A percentile compares a stretch with the other conserved stretches of the same genome.
Conservation (phyloP, 1,140 invertebrate genomes). For the silkworm (Bombyx mori) region DNA sequence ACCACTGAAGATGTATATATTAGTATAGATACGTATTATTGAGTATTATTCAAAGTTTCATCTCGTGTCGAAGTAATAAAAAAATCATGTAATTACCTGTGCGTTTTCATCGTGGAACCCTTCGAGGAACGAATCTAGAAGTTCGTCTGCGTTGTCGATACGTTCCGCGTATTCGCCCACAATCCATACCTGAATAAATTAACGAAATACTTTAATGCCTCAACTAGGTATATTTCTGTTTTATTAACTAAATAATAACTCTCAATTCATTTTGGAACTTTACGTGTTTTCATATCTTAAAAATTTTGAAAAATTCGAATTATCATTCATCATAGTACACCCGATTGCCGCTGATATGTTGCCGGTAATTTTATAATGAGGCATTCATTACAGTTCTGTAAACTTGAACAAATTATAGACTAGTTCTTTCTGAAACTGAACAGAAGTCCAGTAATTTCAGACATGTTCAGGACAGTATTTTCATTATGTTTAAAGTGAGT, state of each 20-base stretch:
- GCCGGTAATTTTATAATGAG: too few species aligned
- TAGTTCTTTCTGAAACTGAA: too few species aligned
- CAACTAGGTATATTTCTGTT: background rate
- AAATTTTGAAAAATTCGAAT: too few species aligned
- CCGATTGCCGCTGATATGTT: too few species aligned
- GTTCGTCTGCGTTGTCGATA: slow-evolving; percentile 99
- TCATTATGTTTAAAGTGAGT: background rate
- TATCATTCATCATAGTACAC: too few species aligned
- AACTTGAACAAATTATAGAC: too few species aligned
- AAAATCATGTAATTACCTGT: slow-evolving; percentile 71
- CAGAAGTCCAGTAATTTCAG: too few species aligned
- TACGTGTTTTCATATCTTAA: too few species aligned
- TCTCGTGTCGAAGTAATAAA: too few species aligned
- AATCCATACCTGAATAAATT: slow-evolving; percentile 85
- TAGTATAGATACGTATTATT: slow-evolving; percentile 7
- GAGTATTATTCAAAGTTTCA: too few species aligned
- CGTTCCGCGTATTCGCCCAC: slow-evolving; percentile 99
- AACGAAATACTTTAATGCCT: background rate
- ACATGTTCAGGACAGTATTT: background rate
- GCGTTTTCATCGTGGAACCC: slow-evolving; percentile 99
- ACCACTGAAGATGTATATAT: too few species aligned
- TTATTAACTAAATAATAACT: background rate
- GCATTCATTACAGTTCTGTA: too few species aligned
- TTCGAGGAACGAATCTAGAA: slow-evolving; percentile 98
- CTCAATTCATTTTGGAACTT: background rate